These are phyloP conservation scores for Didymodactylos carnosus DNA, from an alignment of 2,888 invertebrate species.

Conservation along the genomic window DNA sequence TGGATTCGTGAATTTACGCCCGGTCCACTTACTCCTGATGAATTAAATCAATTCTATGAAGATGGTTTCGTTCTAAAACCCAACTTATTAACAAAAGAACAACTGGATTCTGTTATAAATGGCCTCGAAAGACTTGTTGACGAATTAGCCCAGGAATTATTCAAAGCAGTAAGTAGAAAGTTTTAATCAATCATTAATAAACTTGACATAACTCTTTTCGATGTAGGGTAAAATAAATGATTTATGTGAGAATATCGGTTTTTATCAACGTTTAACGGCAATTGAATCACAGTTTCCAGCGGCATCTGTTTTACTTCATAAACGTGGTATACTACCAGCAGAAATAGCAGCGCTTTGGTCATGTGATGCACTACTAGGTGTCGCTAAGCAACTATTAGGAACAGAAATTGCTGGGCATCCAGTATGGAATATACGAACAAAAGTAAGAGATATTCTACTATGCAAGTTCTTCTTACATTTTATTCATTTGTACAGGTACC, in stretches of 20 bases:
- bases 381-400: constrained; percentile 27
- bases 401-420: constrained; percentile 25
- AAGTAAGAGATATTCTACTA: neutral
- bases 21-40: neutral
- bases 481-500: constrained; percentile 20
- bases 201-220: neutral
- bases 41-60: neutral
- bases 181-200: neutral
- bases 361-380: constrained; percentile 24
- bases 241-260: constrained; percentile 20
- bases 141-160: neutral
- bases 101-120: neutral
- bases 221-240: neutral
- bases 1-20: neutral
- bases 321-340: constrained; percentile 19
- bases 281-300: constrained; percentile 27
- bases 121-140: neutral
- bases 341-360: constrained; percentile 21
- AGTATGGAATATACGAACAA: constrained; percentile 30
- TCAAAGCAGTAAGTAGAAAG: neutral
- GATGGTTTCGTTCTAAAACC: neutral
- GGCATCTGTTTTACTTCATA: constrained; percentile 25
- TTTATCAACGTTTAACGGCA: constrained; percentile 22
- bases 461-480: neutral
- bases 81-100: neutral